Base-by-base conservation (phyloP, 2,797 vertebrate species). In the Cyclopterus lumpus region DNA sequence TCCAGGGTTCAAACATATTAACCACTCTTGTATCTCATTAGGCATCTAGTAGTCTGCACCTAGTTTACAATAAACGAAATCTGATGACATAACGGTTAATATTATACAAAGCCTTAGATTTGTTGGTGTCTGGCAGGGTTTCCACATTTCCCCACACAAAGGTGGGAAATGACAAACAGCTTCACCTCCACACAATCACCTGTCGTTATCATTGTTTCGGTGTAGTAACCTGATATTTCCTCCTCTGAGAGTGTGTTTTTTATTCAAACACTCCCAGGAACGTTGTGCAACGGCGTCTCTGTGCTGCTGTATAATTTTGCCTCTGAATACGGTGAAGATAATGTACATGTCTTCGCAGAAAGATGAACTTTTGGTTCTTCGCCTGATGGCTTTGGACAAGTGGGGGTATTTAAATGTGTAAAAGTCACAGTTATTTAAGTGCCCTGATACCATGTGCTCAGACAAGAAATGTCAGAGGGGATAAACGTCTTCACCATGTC, bases 191-290 rank as follows among this genome's bases (percentile, higher is more conserved):
- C 44, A 82, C 68, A 83, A 77, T 80, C 59, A 82, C 75, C 77
- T 79, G 79, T 79, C 82, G 71, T 88, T 74, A 14, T 76, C 75
- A 67, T 91, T 89, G 88, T 90, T 89, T 85, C 26, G 1, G 34
- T 66, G 38, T 0, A 38, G 83, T 60, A 89, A 91, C 86, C 73
- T 75, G 84, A 92, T 87, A 91, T 84, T 88, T 87, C 86, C 84
- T 76, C 61, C 28, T 73, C 18, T 66, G 38, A 51, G 49, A 36
- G 71, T 67, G 46, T 54, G 10, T 28, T 71, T 34, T 73, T 71
- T 49, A 59, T 24, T 38, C 57, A 69, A 63, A 65, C 66, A 44
- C 60, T 59, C 44, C 55, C 75, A 64, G 36, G 57, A 71, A 82
- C 67, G 26, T 7, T 54, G 34, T 71, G 53, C 30, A 49, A 42